A percentile compares a stretch with the other conserved stretches of the same genome.
Evolutionary conservation across 1,140 invertebrate species (phyloP).

Genomic region (Sminthurides bifidus): DNA sequence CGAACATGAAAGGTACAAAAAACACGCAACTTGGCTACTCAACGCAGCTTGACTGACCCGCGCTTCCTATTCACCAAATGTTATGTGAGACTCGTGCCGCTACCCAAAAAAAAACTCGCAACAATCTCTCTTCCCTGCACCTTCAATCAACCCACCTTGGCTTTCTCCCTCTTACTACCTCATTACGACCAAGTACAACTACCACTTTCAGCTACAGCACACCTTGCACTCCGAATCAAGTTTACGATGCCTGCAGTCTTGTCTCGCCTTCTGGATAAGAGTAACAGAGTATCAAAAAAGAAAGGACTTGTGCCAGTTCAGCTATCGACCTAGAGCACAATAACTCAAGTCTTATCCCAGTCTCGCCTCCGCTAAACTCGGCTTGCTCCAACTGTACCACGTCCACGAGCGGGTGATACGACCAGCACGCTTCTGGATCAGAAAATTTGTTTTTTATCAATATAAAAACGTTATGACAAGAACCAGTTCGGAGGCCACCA

Average conservation of each 20-base stretch:
- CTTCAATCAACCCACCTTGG: not conserved
- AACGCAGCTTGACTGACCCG: conserved; percentile 13
- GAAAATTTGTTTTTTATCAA: too few species aligned
- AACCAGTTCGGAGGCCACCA: too few species aligned
- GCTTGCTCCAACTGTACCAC: too few species aligned
- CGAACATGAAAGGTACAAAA: not conserved
- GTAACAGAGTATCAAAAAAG: not conserved
- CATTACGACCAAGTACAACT: not conserved
- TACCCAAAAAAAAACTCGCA: not conserved
- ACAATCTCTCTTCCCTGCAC: not conserved
- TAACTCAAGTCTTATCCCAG: too few species aligned
- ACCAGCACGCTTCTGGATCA: too few species aligned
- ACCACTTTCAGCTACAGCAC: not conserved
- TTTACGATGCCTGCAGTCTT: too few species aligned
- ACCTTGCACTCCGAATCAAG: too few species aligned
- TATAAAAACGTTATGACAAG: too few species aligned
- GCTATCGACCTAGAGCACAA: too few species aligned
- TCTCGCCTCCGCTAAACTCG: too few species aligned
- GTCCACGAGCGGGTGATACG: too few species aligned
- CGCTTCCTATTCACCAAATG: conserved; percentile 30
- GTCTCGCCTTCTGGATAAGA: not conserved
- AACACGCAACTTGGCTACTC: not conserved
- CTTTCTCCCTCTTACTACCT: not conserved
- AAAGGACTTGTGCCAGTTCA: too few species aligned
- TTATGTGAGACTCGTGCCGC: conserved; percentile 27